Evolutionary conservation across 2,113 vertebrate species (phyloP), one percentile per base, ranked within the genome.

Genomic region (Colossoma macropomum): DNA sequence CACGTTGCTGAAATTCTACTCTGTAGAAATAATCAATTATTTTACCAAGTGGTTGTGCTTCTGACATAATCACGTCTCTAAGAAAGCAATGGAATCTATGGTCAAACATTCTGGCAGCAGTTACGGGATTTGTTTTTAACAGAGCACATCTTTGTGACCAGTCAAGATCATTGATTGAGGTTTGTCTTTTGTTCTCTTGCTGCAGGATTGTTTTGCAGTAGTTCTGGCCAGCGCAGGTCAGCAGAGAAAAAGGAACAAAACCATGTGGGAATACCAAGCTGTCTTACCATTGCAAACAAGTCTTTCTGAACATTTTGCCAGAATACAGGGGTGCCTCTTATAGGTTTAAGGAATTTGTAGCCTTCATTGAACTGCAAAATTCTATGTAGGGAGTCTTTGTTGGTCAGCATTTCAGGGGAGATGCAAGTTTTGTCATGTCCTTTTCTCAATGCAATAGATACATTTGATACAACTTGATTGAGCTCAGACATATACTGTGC

Each of bases 111-210:
- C n/a, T n/a, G n/a, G n/a, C n/a, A n/a, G n/a, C n/a, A n/a, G n/a
- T n/a, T n/a, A 45, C 52, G 85, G 45, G n/a, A n/a, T n/a, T n/a
- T n/a, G n/a, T n/a, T n/a, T n/a, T n/a, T n/a, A n/a, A n/a, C n/a
- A n/a, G n/a, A n/a, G n/a, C n/a, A n/a, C 85, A 83, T 76, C 62
- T 83, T 13, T 83, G 48, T 25, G 74, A 32, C 82, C 75, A 84
- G 25, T 75, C 52, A 30, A 79, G 54, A 23, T 82, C 27, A 59
- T 71, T n/a, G 6, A 59, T 16, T 52, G 16, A 54, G 1, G 25
- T 11, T 1, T 68, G 28, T 59, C 69, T 75, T 19, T n/a, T n/a
- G n/a, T 56, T 75, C 70, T 88, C 63, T 3, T 72, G 56, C 54
- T 50, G 79, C 0, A 84, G 1, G 17, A 85, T 34, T 25, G 28